A percentile compares a stretch with the other conserved stretches of the same genome.
Conservation (phyloP, 2,113 vertebrate species). For the Cyanistes caeruleus region DNA sequence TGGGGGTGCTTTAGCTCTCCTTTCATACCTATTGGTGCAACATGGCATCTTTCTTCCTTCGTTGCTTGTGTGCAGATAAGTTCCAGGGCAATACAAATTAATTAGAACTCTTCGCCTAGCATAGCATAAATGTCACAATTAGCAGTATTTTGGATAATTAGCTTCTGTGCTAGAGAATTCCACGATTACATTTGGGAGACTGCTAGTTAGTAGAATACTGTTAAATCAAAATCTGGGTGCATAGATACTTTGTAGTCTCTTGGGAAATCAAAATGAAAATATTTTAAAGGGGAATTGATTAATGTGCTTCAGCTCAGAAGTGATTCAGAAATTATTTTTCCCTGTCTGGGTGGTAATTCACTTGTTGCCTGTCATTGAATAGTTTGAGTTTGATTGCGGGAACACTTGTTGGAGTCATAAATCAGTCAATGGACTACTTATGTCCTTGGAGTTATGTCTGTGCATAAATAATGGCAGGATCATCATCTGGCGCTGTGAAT, state of each 20-base stretch:
- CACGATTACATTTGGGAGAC: not conserved
- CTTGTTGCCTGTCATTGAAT: not conserved
- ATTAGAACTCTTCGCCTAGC: not conserved
- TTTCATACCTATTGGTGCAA: not conserved
- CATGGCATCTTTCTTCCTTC: not conserved
- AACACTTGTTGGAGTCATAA: not conserved
- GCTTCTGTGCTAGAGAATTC: not conserved
- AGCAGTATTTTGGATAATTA: not conserved
- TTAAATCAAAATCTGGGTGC: not conserved
- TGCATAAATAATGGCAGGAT: not conserved
- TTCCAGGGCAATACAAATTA: not conserved
- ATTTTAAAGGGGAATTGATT: not conserved
- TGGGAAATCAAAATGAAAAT: not conserved
- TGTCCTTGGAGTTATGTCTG: not conserved
- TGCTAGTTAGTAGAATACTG: not conserved
- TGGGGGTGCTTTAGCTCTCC: not conserved
- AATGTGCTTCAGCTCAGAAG: not conserved
- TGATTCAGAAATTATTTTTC: not conserved
- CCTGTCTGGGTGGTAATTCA: not conserved
- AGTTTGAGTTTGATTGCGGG: not conserved
- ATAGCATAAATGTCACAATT: not conserved
- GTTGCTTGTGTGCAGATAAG: not conserved
- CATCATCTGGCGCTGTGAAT: not conserved
- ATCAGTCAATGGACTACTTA: not conserved
- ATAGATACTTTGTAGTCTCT: not conserved